Evolutionary conservation across 2,113 vertebrate genomes (phyloP), one percentile per base, ranked within the genome.

Genomic region (Haemorhous mexicanus): DNA sequence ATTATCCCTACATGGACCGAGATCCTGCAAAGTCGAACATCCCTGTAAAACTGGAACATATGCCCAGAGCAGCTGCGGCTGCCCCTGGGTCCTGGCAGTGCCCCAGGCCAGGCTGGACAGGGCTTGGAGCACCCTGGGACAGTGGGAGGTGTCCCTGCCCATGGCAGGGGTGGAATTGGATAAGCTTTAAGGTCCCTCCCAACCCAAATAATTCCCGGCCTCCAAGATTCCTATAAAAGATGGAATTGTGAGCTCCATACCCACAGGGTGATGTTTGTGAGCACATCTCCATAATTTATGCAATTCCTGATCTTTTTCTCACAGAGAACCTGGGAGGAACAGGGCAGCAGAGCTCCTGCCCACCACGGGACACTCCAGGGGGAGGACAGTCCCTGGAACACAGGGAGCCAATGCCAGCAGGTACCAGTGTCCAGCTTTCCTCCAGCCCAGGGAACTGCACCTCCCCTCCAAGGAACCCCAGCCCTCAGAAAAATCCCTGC

Each of bases 1-100:
- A 1, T 19, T 44, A 26, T 24, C 52, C 1, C 1, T 14, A 2
- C 44, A 20, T 0, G 21, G 14, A 55, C 33, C 7, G 7, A 3
- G 32, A 67, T 28, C 47, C 76, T 69, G 50, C 69, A 18, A 33
- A 59, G 27, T 12, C 6, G 5, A n/a, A 24, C 79, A 46, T 64
- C 35, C 44, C 6, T 5, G 2, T 5, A 27, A 59, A 8, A 5
- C 15, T 10, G n/a, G 39, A 20, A 32, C 39, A 26, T 3, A 4
- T 11, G n/a, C 20, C 39, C 68, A 46, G 61, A 44, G 59, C 3
- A 50, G 59, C 76, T 33, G 50, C 0, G 49, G 30, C 75, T 80
- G 66, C 7, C 17, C 58, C 77, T 58, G 83, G 13, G 59, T 66
- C 52, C 59, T 52, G 86, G 68, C 0, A 39, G 28, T 74, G 87